These are phyloP conservation scores for Tupaia tana DNA, from an alignment of 2,113 vertebrate species.

Conservation along the genomic window DNA sequence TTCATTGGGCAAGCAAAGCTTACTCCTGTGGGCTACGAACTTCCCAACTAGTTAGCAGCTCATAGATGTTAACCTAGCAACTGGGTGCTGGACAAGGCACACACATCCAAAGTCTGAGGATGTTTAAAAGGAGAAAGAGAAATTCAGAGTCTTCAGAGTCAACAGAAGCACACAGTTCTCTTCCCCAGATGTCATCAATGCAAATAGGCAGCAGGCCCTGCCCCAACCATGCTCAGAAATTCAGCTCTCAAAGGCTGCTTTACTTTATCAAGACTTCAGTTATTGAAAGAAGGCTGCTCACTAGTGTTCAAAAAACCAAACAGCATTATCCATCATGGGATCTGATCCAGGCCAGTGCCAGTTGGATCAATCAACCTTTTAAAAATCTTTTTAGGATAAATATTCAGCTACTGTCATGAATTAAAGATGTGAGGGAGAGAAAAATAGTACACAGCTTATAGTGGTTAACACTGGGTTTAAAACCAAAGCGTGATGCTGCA, in stretches of 20 bases:
- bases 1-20: not conserved
- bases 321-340: conserved; percentile 14
- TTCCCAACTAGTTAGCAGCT: conserved; percentile 62
- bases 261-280: conserved; percentile 6
- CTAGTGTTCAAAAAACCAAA: conserved; percentile 16
- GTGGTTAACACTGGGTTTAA: conserved; percentile 57
- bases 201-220: conserved; percentile 60
- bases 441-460: conserved; percentile 36
- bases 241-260: not conserved
- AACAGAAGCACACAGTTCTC: conserved; percentile 71
- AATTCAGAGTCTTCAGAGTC: conserved; percentile 77
- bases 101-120: not conserved
- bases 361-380: conserved; percentile 72
- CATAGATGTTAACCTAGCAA: conserved; percentile 71
- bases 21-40: not conserved
- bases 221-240: conserved; percentile 1
- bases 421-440: conserved; percentile 70
- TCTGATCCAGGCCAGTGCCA: conserved; percentile 61
- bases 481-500: conserved; percentile 34
- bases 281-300: not conserved
- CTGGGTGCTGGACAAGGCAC: not conserved
- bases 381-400: conserved; percentile 71
- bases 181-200: conserved; percentile 63
- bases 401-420: conserved; percentile 72
- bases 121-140: conserved; percentile 74